Conservation (phyloP, 2,888 invertebrate species). For the Callyntrura guangdongensis region DNA sequence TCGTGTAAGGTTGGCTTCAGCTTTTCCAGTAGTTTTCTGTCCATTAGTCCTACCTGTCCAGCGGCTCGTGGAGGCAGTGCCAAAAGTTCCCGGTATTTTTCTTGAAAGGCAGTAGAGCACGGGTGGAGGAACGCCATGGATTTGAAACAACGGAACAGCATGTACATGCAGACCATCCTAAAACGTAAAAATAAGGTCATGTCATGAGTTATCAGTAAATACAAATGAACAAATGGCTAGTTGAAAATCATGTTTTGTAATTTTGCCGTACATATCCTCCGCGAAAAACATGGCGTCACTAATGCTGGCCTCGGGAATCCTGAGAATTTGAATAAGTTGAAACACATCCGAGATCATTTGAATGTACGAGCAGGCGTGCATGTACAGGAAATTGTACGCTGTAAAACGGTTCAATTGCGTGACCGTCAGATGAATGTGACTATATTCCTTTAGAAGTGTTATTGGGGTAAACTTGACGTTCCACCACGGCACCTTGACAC, state of each 20-base stretch:
- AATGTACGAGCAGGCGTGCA: slow-evolving; percentile 74
- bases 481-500: background rate
- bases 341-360: slow-evolving; percentile 78
- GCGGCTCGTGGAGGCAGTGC: background rate
- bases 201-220: too few relatives aligned
- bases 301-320: slow-evolving; percentile 65
- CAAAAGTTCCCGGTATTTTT: slow-evolving; percentile 38
- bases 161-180: slow-evolving; percentile 77
- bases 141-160: slow-evolving; percentile 77
- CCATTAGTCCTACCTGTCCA: background rate
- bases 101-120: slow-evolving; percentile 15
- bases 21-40: background rate
- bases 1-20: background rate
- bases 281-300: slow-evolving; percentile 71
- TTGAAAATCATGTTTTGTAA: too few relatives aligned
- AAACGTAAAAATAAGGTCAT: too few relatives aligned
- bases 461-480: background rate
- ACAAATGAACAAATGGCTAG: too few relatives aligned
- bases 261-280: slow-evolving; percentile 68
- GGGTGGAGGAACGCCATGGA: slow-evolving; percentile 73
- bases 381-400: slow-evolving; percentile 71
- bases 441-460: slow-evolving; percentile 53
- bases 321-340: slow-evolving; percentile 74
- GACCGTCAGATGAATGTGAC: slow-evolving; percentile 49
- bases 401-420: slow-evolving; percentile 66